Conservation (phyloP, 2,797 vertebrate genomes). For the Sciaenops ocellatus region DNA sequence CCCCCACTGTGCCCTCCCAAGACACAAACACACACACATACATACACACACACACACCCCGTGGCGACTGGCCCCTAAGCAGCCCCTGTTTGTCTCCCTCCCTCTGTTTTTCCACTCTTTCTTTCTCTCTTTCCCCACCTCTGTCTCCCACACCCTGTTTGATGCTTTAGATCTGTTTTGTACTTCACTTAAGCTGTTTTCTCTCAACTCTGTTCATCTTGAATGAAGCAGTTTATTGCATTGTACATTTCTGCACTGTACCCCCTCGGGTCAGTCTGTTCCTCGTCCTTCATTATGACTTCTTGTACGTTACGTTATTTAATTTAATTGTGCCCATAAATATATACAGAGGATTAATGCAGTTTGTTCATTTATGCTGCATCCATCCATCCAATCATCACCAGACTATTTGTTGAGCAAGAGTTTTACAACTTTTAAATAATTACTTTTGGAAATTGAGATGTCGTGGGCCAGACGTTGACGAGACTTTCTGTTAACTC, state of each 20-base stretch:
- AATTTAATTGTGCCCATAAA: not conserved
- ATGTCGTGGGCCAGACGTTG: too few species aligned
- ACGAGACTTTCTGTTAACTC: too few species aligned
- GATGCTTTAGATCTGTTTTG: conserved; percentile 60
- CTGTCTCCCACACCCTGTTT: conserved; percentile 67
- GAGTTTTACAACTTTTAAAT: not conserved
- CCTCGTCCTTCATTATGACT: not conserved
- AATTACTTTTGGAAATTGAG: not conserved
- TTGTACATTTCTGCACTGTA: conserved; percentile 18
- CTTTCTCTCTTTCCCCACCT: conserved; percentile 57
- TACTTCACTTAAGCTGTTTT: conserved; percentile 59
- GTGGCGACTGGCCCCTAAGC: conserved; percentile 77
- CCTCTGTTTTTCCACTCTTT: conserved; percentile 74
- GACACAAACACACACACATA: conserved; percentile 48
- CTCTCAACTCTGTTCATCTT: conserved; percentile 21
- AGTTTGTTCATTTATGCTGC: too few species aligned
- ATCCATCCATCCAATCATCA: too few species aligned
- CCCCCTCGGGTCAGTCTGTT: not conserved
- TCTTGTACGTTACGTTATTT: not conserved
- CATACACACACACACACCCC: conserved; percentile 63
- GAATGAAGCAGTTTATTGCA: conserved; percentile 16
- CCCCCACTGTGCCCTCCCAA: conserved; percentile 78
- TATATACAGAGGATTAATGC: not conserved
- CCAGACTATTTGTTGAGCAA: not conserved
- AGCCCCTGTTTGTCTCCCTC: conserved; percentile 74